These are phyloP conservation scores for Lasioglossum villosulum DNA, from an alignment of 2,888 invertebrate species.

Conservation along the genomic window DNA sequence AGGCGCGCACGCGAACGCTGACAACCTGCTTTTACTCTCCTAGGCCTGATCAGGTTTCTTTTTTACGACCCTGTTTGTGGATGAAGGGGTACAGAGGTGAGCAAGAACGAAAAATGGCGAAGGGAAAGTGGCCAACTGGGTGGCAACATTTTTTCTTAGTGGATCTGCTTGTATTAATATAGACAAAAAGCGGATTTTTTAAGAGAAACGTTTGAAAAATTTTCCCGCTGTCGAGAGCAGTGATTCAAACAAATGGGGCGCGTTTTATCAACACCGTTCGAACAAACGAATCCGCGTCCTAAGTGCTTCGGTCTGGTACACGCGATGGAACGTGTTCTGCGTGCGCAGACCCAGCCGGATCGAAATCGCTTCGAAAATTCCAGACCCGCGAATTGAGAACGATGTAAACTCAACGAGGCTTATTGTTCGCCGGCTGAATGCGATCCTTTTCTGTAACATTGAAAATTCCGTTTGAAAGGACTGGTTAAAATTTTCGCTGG, in stretches of 20 bases:
- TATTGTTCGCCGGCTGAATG: constrained; percentile 36
- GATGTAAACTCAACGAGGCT: constrained; percentile 27
- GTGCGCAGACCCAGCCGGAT: not conserved
- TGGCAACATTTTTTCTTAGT: not conserved
- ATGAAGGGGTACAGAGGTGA: not conserved
- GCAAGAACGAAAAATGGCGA: not conserved
- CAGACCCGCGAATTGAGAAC: not conserved
- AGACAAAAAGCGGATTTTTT: not conserved
- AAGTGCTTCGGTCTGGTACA: not conserved
- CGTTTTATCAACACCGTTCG: not conserved
- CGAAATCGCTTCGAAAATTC: constrained; percentile 32
- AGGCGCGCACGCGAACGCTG: not conserved
- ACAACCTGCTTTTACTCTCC: not conserved
- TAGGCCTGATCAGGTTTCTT: not conserved
- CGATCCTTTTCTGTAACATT: not conserved
- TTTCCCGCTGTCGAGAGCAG: not conserved
- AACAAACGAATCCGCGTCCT: not conserved
- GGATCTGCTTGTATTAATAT: not conserved
- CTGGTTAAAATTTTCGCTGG: constrained; percentile 38
- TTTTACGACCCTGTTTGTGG: not conserved
- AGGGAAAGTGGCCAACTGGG: not conserved
- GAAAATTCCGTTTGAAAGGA: constrained; percentile 16
- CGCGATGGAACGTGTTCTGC: not conserved
- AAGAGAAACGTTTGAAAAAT: not conserved
- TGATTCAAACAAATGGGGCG: not conserved